Base-by-base conservation (phyloP, 2,797 vertebrate species). In the Chelmon rostratus region DNA sequence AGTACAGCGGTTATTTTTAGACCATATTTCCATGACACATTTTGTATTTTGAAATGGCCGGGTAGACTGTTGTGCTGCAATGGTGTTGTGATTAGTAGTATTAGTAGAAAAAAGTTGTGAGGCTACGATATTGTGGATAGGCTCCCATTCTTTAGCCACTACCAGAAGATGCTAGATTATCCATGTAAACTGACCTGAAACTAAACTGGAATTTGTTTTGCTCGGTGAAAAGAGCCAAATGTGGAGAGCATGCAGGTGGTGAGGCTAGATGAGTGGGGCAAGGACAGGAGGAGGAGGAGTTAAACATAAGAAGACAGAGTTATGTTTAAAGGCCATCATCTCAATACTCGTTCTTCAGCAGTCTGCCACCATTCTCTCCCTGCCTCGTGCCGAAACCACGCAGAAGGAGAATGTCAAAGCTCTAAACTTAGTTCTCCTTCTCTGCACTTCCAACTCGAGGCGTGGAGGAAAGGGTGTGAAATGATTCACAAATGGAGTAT, bases 301-400 rank as follows among this genome's bases (percentile, higher is more conserved):
- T 87, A 88, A 92, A 92, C 88, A 93, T 88, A 91, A 89, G 67
- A 87, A 80, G 72, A 62, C 62, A 76, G 73, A 67, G 75, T 89
- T 90, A 90, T 89, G 90, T 91, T 91, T 93, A 88, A 90, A 88
- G 79, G 88, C 75, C 79, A 83, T 83, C 47, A 63, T 91, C 85
- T 87, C 92, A 92, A 89, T 91, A 89, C 90, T 90, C 89, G 81
- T 38, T 86, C 73, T 88, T 59, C 80, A 46, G 80, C 66, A 53
- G 88, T 76, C 44, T 63, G 71, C 68, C 88, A 76, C 81, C 71
- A 25, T 84, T 87, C 81, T 46, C 82, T 82, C 71, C 49, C 62
- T 63, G 88, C 88, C 86, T 88, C 66, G 46, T 86, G 89, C 74
- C 67, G 73, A 78, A 84, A 81, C 35, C 59, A 71, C 82, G 75